Evolutionary conservation across 1,140 invertebrate species (phyloP).

Genomic region (Tribolium madens): DNA sequence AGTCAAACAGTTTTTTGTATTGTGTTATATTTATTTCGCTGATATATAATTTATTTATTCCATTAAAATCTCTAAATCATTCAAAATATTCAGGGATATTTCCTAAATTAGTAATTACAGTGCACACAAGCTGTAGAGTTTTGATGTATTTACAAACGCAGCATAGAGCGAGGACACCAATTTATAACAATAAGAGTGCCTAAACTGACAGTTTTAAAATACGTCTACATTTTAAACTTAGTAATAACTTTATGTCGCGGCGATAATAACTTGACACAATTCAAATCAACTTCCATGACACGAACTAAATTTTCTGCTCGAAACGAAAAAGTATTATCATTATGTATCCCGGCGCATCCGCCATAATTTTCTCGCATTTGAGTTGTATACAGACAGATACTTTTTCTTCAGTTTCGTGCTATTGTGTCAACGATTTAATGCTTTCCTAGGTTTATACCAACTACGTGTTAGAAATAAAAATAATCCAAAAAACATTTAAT

Average conservation of each 20-base stretch:
- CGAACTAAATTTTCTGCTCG: constrained; percentile 7
- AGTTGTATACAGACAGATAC: neutral
- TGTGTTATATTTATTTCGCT: neutral
- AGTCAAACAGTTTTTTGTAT: neutral
- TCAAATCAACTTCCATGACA: constrained; percentile 4
- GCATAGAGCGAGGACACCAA: neutral
- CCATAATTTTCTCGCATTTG: constrained; percentile 10
- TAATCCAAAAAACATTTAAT: neutral
- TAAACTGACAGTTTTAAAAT: constrained; percentile 18
- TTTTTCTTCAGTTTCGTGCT: neutral
- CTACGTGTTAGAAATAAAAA: neutral
- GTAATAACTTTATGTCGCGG: constrained; percentile 8
- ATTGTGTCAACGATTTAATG: constrained; percentile 7
- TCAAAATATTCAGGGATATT: constrained; percentile 3
- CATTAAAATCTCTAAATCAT: constrained; percentile 11
- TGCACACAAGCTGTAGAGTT: neutral
- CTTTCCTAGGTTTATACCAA: neutral
- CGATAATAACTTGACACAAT: neutral
- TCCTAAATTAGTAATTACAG: constrained; percentile 4
- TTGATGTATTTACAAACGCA: neutral
- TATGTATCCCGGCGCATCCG: constrained; percentile 25
- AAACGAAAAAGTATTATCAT: neutral
- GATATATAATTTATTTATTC: constrained; percentile 12
- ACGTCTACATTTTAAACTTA: constrained; percentile 6
- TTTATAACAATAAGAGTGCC: constrained; percentile 5